Evolutionary conservation across 2,888 invertebrate genomes (phyloP), one percentile per base, ranked within the genome.

Genomic region (Drosophila picticornis): DNA sequence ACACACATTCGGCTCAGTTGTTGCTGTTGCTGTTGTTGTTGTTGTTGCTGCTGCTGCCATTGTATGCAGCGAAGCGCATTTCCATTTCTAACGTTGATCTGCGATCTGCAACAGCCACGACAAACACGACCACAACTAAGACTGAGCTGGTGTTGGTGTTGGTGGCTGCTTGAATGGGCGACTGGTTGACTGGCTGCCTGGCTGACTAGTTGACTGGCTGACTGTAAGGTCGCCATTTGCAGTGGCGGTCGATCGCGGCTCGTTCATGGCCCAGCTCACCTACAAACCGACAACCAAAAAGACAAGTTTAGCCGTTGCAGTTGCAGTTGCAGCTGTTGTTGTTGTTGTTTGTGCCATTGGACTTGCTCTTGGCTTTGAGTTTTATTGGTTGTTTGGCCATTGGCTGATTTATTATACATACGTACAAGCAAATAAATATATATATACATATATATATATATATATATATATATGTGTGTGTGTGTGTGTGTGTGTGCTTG

Each of bases 251-350:
- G 75, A 72, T 73, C 68, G 70, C 73, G 76, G 80, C 81, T 72
- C 61, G 87, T 90, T 90, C 92, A 92, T 91, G 91, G 91, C 89
- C 84, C 88, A 80, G 79, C 88, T 91, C 91, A 92, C 91, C 91
- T 91, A 91, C 91, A 91, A 91, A 92, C 84, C 83, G 81, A 77
- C 73, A 88, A 74, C 78, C 78, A 56, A 79, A 79, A 79, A 79
- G 78, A 79, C 78, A 79, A 83, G 83, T 83, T 83, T 83, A 72
- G 59, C 40, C 29, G 50, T 59, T 71, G 70, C 51, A 51, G 66
- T 50, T 50, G 64, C 68, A 71, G 56, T n/a, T 61, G 58, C 29
- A 43, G 62, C 1, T 27, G 58, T 55, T 36, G 62, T 52, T 63
- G 58, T 61, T 66, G 72, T 55, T 66, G 50, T 58, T 73, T 31